Percentiles rank a stretch among this genome's conserved stretches.
These are phyloP conservation scores for Caiman crocodilus DNA, from an alignment of 2,797 vertebrate species.

Conservation along the genomic window DNA sequence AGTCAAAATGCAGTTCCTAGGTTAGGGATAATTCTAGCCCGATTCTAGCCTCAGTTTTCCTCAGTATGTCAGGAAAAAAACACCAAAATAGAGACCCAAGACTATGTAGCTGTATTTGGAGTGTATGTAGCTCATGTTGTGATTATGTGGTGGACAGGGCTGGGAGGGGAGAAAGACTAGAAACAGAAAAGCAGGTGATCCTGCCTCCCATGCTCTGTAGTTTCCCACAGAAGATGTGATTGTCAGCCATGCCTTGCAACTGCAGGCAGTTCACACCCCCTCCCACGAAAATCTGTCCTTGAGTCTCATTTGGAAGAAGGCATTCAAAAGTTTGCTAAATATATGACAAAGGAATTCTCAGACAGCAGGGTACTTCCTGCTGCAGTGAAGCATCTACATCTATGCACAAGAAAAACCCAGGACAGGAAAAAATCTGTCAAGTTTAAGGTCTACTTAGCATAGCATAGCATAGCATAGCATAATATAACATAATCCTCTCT, in stretches of 20 bases:
- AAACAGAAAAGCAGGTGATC: conserved; percentile 59
- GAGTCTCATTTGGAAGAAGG: conserved; percentile 53
- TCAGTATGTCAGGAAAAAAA: neutral
- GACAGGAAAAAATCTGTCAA: conserved; percentile 13
- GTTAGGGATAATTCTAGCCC: neutral
- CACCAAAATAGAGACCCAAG: conserved; percentile 5
- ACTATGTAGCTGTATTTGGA: conserved; percentile 63
- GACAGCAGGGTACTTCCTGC: conserved; percentile 46
- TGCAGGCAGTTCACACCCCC: conserved; percentile 68
- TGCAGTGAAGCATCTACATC: conserved; percentile 35
- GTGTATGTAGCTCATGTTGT: conserved; percentile 60
- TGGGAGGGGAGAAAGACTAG: conserved; percentile 45
- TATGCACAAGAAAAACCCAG: neutral
- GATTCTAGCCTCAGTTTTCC: neutral
- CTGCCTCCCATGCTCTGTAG: conserved; percentile 66
- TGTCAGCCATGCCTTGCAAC: conserved; percentile 71
- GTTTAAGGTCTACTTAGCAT: conserved; percentile 19
- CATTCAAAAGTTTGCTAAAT: conserved; percentile 73
- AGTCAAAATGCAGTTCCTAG: conserved; percentile 25
- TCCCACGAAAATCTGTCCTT: conserved; percentile 64
- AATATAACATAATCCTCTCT: neutral
- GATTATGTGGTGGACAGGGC: conserved; percentile 59
- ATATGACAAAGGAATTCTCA: conserved; percentile 58
- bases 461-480: neutral
- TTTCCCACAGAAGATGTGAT: conserved; percentile 77